A percentile compares a stretch with the other conserved stretches of the same genome.
Evolutionary conservation across 2,797 vertebrate genomes (phyloP).

Genomic region (Nyctibius grandis): DNA sequence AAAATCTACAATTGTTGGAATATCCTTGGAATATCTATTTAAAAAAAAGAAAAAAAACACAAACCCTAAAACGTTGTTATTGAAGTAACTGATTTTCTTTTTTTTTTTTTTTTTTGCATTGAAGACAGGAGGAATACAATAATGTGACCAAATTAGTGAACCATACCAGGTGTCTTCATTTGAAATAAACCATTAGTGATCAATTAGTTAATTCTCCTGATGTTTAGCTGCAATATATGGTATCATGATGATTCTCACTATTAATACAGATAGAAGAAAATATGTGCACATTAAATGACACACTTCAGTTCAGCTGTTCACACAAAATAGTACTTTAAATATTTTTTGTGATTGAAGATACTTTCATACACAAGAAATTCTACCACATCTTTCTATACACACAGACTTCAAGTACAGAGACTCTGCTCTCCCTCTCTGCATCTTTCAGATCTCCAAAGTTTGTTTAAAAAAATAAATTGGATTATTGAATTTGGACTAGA

Average conservation of each 20-base stretch:
- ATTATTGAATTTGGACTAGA: background rate
- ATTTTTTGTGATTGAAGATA: background rate
- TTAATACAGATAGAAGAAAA: no score
- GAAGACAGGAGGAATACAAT: background rate
- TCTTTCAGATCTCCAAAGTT: background rate
- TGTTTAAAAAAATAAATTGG: background rate
- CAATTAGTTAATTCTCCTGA: background rate
- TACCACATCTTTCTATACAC: background rate
- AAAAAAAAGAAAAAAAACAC: background rate
- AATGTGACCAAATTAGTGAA: background rate
- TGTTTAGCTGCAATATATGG: background rate
- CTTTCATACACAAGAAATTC: background rate
- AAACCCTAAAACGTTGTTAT: background rate
- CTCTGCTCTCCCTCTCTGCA: background rate
- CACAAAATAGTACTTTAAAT: no score
- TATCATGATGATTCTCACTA: background rate
- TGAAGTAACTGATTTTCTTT: background rate
- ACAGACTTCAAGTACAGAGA: background rate
- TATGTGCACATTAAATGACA: no score
- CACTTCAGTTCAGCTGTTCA: no score
- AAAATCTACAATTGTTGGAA: background rate
- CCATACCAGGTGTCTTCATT: background rate
- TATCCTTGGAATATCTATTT: no score
- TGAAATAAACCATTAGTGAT: background rate
- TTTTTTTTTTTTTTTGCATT: background rate